Evolutionary conservation across 2,113 vertebrate genomes (phyloP).

Genomic region (Cynopterus brachyotis): DNA sequence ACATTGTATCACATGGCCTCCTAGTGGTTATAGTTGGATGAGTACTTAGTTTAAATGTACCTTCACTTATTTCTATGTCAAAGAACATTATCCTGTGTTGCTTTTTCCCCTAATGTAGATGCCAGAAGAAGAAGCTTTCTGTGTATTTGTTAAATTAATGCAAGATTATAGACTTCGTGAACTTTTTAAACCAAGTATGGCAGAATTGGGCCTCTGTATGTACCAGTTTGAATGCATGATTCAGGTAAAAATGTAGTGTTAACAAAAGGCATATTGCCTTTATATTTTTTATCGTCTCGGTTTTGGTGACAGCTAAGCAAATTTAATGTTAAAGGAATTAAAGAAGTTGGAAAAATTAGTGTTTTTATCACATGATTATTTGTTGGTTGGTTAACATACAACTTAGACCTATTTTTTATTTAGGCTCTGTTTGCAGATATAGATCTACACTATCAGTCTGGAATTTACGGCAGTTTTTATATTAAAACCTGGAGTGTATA

Average conservation of each 20-base stretch:
- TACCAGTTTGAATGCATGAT: constrained; percentile 99
- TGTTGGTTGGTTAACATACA: not conserved
- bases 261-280: not conserved
- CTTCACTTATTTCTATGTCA: constrained; percentile 5
- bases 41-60: constrained; percentile 16
- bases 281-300: not conserved
- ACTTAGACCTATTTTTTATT: not conserved
- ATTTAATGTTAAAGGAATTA: constrained; percentile 37
- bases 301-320: constrained; percentile 17
- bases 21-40: not conserved
- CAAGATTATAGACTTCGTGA: constrained; percentile 98
- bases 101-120: constrained; percentile 86
- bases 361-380: not conserved
- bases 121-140: constrained; percentile 99
- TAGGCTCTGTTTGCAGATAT: not conserved
- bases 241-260: constrained; percentile 87
- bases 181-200: constrained; percentile 99
- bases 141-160: constrained; percentile 99
- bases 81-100: constrained; percentile 1
- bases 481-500: not conserved
- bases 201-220: constrained; percentile 99
- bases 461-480: not conserved
- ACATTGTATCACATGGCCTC: not conserved
- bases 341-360: not conserved
- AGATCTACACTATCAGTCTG: not conserved